Conservation (phyloP, 2,888 invertebrate species). For the Heteromyza rotundicornis region DNA sequence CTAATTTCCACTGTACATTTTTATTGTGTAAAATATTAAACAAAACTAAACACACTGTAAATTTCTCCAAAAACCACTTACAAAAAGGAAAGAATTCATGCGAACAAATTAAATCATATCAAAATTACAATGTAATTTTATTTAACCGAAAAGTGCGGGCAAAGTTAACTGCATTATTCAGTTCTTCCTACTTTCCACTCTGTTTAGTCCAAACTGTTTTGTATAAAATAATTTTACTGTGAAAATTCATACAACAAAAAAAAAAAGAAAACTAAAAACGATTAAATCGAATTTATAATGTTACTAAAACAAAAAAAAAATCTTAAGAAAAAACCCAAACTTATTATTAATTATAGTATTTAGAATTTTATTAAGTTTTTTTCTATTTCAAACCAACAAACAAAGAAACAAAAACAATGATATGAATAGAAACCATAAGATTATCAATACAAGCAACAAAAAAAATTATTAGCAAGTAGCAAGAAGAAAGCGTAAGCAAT, state of each 20-base stretch:
- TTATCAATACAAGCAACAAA: neutral
- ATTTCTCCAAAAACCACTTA: neutral
- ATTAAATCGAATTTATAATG: conserved; percentile 58
- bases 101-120: conserved; percentile 17
- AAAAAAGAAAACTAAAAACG: conserved; percentile 35
- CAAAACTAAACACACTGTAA: neutral
- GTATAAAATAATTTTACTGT: neutral
- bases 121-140: conserved; percentile 30
- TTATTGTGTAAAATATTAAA: neutral
- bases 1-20: too few species aligned
- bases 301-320: conserved; percentile 37
- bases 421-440: neutral
- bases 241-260: conserved; percentile 13
- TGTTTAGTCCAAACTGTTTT: too few species aligned
- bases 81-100: conserved; percentile 7
- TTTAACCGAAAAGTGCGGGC: conserved; percentile 45
- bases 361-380: conserved; percentile 6
- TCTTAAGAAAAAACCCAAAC: conserved; percentile 37
- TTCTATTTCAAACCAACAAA: neutral
- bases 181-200: too few species aligned
- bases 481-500: neutral
- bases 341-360: conserved; percentile 32
- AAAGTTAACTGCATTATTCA: too few species aligned
- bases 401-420: neutral
- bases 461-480: neutral